Percentiles rank a stretch among this genome's conserved stretches.
Evolutionary conservation across 1,140 invertebrate genomes (phyloP).

Genomic region (Anagrus nilaparvatae): DNA sequence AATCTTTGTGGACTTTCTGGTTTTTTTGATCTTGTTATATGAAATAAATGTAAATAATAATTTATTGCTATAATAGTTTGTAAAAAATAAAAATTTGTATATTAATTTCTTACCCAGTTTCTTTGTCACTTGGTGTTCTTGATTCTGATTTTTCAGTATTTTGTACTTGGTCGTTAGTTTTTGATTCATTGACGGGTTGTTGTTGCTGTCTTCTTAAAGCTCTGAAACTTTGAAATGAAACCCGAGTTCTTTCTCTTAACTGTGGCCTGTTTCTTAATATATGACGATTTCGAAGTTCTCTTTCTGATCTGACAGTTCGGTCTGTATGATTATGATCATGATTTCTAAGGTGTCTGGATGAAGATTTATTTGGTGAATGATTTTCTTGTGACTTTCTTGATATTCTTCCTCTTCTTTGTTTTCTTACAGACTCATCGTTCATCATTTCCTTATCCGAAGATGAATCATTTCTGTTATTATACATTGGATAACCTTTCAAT

Average conservation of each 20-base stretch:
- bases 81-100: not conserved
- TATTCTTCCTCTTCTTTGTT: slow-evolving; percentile 31
- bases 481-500: slow-evolving; percentile 42
- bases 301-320: slow-evolving; percentile 20
- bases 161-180: slow-evolving; percentile 31
- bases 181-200: slow-evolving; percentile 20
- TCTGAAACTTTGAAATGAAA: slow-evolving; percentile 24
- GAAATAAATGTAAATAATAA: slow-evolving; percentile 2
- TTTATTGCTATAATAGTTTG: not conserved
- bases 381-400: slow-evolving; percentile 37
- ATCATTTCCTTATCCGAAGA: slow-evolving; percentile 39
- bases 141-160: slow-evolving; percentile 16
- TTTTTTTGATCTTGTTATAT: slow-evolving; percentile 25
- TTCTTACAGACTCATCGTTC: slow-evolving; percentile 32
- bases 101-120: not conserved
- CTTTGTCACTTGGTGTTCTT: not conserved
- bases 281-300: slow-evolving; percentile 21
- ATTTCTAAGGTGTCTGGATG: slow-evolving; percentile 23
- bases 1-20: slow-evolving; percentile 31
- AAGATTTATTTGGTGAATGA: slow-evolving; percentile 32
- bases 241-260: slow-evolving; percentile 18
- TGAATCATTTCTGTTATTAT: slow-evolving; percentile 37
- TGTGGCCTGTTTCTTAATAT: slow-evolving; percentile 13
- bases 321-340: slow-evolving; percentile 10
- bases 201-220: slow-evolving; percentile 27